These are phyloP conservation scores for Aelia acuminata DNA, from an alignment of 2,888 invertebrate species.

Conservation along the genomic window DNA sequence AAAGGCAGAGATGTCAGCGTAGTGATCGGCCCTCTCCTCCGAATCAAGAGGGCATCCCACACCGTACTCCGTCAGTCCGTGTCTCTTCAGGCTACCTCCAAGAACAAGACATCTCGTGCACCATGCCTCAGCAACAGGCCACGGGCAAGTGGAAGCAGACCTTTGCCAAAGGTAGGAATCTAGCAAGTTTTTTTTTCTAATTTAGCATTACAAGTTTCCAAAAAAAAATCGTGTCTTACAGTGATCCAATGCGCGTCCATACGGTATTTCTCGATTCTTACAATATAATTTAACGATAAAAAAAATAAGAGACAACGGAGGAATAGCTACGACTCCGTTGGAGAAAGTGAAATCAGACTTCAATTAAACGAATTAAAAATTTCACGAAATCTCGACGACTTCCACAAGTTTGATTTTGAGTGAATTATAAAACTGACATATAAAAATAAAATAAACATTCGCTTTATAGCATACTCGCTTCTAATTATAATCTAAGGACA, in stretches of 20 bases:
- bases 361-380: background rate
- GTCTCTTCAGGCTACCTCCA: background rate
- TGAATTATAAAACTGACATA: no score
- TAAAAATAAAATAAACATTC: no score
- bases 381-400: background rate
- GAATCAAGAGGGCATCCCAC: background rate
- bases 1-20: conserved; percentile 46
- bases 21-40: background rate
- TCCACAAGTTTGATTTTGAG: background rate
- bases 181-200: background rate
- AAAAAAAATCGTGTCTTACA: background rate
- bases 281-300: background rate
- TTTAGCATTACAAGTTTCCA: background rate
- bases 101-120: background rate
- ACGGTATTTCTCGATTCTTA: background rate
- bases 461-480: no score
- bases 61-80: conserved; percentile 1
- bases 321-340: background rate
- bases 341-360: background rate
- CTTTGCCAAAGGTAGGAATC: conserved; percentile 33
- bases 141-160: conserved; percentile 40
- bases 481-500: no score
- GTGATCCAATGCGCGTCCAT: background rate
- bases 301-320: background rate
- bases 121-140: conserved; percentile 37